Conservation (phyloP, 2,888 invertebrate genomes). For the Rhagium mordax region DNA sequence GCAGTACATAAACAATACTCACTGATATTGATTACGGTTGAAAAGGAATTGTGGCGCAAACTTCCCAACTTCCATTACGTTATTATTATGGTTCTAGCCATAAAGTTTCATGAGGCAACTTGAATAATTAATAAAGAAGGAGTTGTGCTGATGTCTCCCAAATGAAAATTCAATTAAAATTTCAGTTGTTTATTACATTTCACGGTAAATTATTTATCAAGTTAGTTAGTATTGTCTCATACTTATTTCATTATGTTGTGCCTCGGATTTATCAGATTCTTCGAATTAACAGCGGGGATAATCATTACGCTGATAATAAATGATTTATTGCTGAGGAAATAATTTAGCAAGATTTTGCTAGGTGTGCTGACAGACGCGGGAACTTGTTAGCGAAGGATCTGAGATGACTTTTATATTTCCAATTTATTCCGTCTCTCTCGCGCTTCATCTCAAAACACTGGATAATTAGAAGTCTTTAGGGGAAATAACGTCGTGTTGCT, state of each 20-base stretch:
- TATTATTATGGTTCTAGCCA: conserved; percentile 15
- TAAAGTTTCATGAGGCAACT: conserved; percentile 21
- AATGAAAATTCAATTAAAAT: conserved; percentile 27
- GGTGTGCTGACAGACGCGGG: too few relatives aligned
- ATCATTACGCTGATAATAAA: neutral
- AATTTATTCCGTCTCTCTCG: too few relatives aligned
- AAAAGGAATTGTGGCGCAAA: neutral
- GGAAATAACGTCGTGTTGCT: too few relatives aligned
- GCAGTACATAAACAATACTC: neutral
- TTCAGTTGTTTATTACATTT: conserved; percentile 21
- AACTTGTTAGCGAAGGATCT: too few relatives aligned
- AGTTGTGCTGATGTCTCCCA: conserved; percentile 26
- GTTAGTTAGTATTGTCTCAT: conserved; percentile 8
- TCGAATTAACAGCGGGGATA: neutral
- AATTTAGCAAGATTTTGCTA: neutral
- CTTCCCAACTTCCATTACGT: conserved; percentile 18
- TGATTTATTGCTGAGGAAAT: neutral
- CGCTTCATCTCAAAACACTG: too few relatives aligned
- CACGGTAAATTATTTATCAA: conserved; percentile 17
- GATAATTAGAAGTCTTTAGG: too few relatives aligned
- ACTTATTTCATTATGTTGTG: conserved; percentile 15
- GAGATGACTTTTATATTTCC: too few relatives aligned
- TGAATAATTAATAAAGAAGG: conserved; percentile 37
- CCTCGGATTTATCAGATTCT: conserved; percentile 5
- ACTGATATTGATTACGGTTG: neutral